These are phyloP conservation scores for Strongylocentrotus purpuratus DNA, from an alignment of 35 echinoderm and acorn worm species.

Conservation along the genomic window DNA sequence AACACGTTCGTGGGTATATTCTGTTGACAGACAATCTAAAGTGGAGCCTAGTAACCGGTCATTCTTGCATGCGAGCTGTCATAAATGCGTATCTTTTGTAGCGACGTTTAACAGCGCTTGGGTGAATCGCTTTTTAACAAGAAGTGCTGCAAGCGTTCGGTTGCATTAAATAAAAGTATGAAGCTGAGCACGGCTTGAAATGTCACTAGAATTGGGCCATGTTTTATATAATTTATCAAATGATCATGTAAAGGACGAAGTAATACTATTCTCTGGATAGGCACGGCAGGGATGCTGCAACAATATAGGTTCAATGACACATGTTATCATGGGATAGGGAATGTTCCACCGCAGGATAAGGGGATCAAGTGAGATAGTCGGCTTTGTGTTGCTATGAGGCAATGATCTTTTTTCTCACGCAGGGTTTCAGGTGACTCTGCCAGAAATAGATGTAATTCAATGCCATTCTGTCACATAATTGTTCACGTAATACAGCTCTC, in stretches of 20 bases:
- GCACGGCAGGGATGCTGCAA: not conserved
- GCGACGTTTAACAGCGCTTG: not conserved
- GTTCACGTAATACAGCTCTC: not conserved
- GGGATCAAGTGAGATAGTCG: not conserved
- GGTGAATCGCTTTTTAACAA: not conserved
- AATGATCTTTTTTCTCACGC: not conserved
- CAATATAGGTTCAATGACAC: not conserved
- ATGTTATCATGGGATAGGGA: not conserved
- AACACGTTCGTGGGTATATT: not conserved
- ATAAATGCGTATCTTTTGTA: not conserved
- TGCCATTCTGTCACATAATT: not conserved
- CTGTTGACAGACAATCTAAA: not conserved
- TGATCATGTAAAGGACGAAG: not conserved
- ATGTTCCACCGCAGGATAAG: not conserved
- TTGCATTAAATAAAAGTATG: not conserved
- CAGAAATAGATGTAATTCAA: not conserved
- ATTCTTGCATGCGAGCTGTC: not conserved
- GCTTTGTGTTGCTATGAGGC: not conserved
- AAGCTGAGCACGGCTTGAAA: not conserved
- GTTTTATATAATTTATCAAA: slow-evolving; percentile 14
- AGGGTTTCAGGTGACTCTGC: not conserved
- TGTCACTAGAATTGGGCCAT: not conserved
- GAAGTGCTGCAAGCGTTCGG: not conserved
- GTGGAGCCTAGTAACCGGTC: not conserved
- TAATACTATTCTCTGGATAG: not conserved